Evolutionary conservation across 2,888 invertebrate genomes (phyloP).

Genomic region (Machimus rusticus): DNA sequence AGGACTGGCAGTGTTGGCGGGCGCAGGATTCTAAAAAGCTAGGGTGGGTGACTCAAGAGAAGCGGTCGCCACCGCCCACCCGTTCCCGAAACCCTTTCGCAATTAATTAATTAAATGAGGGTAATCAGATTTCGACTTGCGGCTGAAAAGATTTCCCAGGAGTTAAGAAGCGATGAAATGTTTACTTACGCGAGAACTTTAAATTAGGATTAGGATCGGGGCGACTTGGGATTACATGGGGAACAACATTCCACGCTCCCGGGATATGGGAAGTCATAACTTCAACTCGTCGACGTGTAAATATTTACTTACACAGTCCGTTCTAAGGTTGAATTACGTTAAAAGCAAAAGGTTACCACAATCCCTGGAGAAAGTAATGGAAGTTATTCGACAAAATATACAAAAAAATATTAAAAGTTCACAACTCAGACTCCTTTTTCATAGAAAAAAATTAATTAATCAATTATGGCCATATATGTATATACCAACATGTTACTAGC

Average conservation of each 20-base stretch:
- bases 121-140: constrained; percentile 36
- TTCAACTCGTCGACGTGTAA: not conserved
- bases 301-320: not conserved
- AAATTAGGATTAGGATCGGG: not conserved
- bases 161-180: constrained; percentile 28
- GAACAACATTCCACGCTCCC: not conserved
- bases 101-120: constrained; percentile 39
- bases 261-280: not conserved
- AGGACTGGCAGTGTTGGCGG: not conserved
- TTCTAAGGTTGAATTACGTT: not conserved
- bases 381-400: not conserved
- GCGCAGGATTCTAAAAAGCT: not conserved
- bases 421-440: not conserved
- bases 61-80: not conserved
- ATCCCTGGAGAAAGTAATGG: not conserved
- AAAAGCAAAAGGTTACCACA: not conserved
- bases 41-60: not conserved
- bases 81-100: constrained; percentile 11
- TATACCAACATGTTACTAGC: no score
- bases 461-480: no score
- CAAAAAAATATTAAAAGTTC: not conserved
- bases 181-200: constrained; percentile 21
- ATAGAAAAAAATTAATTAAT: not conserved
- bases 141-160: constrained; percentile 31
- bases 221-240: not conserved